Evolutionary conservation across 1,140 invertebrate species (phyloP).

Genomic region (Goniozus legneri): DNA sequence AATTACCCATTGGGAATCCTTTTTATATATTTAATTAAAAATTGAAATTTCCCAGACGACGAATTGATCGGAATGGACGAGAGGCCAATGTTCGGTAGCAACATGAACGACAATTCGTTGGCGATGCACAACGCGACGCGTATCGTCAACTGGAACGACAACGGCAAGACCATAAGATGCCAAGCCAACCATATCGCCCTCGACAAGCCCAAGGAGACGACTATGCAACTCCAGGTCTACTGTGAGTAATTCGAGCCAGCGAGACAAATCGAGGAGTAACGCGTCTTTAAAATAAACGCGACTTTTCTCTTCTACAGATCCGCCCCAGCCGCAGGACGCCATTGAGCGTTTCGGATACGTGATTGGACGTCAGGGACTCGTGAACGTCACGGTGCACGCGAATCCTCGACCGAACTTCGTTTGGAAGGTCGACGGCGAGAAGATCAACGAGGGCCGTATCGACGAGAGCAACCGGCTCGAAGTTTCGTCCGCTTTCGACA

Average conservation of each 20-base stretch:
- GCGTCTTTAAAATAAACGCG: too few relatives aligned
- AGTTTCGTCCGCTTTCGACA: slow-evolving; percentile 50
- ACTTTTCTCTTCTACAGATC: slow-evolving; percentile 49
- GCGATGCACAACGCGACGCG: slow-evolving; percentile 64
- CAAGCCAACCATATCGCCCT: slow-evolving; percentile 63
- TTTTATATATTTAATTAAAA: not conserved
- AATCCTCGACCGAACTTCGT: slow-evolving; percentile 64
- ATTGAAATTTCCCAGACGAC: slow-evolving; percentile 51
- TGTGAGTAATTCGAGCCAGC: slow-evolving; percentile 62
- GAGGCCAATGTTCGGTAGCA: slow-evolving; percentile 50
- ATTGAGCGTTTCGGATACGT: slow-evolving; percentile 69
- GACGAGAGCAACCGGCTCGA: slow-evolving; percentile 54
- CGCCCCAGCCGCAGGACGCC: slow-evolving; percentile 55
- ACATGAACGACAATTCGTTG: slow-evolving; percentile 36
- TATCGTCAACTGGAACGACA: slow-evolving; percentile 60
- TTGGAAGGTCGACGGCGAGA: slow-evolving; percentile 63
- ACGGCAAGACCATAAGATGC: slow-evolving; percentile 63
- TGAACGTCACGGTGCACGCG: slow-evolving; percentile 66
- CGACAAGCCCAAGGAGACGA: slow-evolving; percentile 47
- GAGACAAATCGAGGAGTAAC: too few relatives aligned
- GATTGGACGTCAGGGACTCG: slow-evolving; percentile 62
- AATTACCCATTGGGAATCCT: not conserved
- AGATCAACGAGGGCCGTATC: slow-evolving; percentile 55
- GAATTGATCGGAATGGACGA: slow-evolving; percentile 59
- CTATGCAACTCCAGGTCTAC: slow-evolving; percentile 57